These are phyloP conservation scores for Autographa gamma DNA, from an alignment of 2,888 invertebrate species.

Conservation along the genomic window DNA sequence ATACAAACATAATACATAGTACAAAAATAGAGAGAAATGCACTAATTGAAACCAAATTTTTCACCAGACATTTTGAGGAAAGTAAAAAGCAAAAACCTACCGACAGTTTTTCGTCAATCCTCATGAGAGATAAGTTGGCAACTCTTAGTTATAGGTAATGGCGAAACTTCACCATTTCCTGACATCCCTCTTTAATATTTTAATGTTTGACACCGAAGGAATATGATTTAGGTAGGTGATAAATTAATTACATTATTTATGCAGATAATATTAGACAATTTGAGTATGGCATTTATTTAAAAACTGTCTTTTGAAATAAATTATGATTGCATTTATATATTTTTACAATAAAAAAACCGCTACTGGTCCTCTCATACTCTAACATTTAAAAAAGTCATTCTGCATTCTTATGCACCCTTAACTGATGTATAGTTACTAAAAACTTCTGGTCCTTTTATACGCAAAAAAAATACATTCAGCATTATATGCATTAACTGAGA, in stretches of 20 bases:
- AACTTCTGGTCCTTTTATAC: constrained; percentile 1
- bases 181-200: constrained; percentile 32
- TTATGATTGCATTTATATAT: too few relatives aligned
- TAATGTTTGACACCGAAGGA: constrained; percentile 17
- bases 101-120: constrained; percentile 18
- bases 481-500: neutral
- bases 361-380: neutral
- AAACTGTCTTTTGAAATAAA: too few relatives aligned
- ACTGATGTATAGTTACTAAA: neutral
- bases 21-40: neutral
- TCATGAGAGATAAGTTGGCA: constrained; percentile 19
- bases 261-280: neutral
- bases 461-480: too few relatives aligned
- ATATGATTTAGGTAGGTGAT: neutral
- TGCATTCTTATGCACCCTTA: too few relatives aligned
- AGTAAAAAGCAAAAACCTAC: constrained; percentile 8
- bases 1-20: too few relatives aligned
- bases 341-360: neutral
- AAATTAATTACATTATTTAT: neutral
- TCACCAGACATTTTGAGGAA: neutral
- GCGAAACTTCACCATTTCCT: constrained; percentile 27
- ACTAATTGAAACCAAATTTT: neutral
- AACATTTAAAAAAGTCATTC: neutral
- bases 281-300: too few relatives aligned
- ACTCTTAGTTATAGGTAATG: constrained; percentile 28